Base-by-base conservation (phyloP, 1,140 invertebrate genomes). In the Sesamia nonagrioides region DNA sequence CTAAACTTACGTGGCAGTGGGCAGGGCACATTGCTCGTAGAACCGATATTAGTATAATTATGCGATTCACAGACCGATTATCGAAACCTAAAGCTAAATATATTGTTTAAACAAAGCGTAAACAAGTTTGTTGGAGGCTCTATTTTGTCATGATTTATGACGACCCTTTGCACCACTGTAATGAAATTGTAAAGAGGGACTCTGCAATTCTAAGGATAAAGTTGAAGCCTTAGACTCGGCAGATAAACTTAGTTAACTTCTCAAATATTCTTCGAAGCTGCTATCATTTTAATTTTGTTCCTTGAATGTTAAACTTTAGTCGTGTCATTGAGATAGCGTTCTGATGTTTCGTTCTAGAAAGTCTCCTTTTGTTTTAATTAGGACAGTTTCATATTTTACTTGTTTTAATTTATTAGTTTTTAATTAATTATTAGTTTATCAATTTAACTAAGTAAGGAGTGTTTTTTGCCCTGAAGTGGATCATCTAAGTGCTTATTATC, bases 71-170 rank as follows among this genome's bases (percentile, higher is more conserved):
- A 6, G 6, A 60, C 33, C 35, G n/a, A n/a, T n/a, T 27, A 63
- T 63, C 18, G 1, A 45, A 68, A 27, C 42, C 40, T 27, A 69
- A 69, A 71, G 27, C 48, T 11, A 54, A 69, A 33, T 33, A 50
- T 33, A 50, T 69, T 27, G 40, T 69, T 6, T 11, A 50, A 71
- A 7, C 68, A 68, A 18, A 42, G 17, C 17, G 35, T 58, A 73
- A 73, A 73, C 58, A 73, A 42, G 4, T 54, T 58, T 42, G 68
- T 73, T 27, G 2, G 71, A 42, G 33, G 71, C 52, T 42, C 52
- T 58, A 73, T 73, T 73, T 73, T 37, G 35, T 58, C 33, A 73
- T 73, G 71, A 73, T 73, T 73, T 73, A 73, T 56, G 35, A 58
- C 18, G 52, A 45, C 11, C 40, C n/a, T 37, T 58, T 7, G 35